Conservation (phyloP, 30 jellyfish, hydroid and myxozoan genomes). For the Rhopilema esculentum region DNA sequence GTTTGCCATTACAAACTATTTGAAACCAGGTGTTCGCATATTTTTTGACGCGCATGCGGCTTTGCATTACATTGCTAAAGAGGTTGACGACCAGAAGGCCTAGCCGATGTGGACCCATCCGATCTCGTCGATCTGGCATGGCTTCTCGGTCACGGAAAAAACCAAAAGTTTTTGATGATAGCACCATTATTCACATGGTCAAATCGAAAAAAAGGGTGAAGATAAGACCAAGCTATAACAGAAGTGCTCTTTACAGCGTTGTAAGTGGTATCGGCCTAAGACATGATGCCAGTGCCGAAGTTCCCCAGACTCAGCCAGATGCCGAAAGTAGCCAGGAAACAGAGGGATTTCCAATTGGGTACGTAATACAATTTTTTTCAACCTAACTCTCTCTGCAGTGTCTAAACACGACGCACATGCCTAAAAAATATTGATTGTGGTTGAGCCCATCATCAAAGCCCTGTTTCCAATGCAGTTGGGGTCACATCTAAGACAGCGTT, state of each 20-base stretch:
- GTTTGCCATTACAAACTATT: neutral
- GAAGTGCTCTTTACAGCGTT: neutral
- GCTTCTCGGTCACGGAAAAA: neutral
- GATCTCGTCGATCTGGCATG: neutral
- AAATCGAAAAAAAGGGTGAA: neutral
- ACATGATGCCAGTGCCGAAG: neutral
- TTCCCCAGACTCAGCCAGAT: neutral
- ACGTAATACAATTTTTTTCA: neutral
- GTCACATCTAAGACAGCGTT: neutral
- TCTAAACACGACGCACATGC: neutral
- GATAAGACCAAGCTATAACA: neutral
- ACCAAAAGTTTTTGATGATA: neutral
- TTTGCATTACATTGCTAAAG: neutral
- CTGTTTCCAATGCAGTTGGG: neutral
- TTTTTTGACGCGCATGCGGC: neutral
- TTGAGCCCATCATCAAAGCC: neutral
- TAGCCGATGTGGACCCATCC: neutral
- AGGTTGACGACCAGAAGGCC: neutral
- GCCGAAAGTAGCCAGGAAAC: neutral
- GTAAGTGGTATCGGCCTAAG: neutral
- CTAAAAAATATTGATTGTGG: neutral
- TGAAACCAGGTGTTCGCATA: neutral
- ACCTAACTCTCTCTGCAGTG: neutral
- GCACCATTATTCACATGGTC: neutral
- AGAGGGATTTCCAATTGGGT: neutral